phyloP scores from a whole-genome alignment of 2,888 invertebrate species.

The Aphidoletes aphidimyza region DNA sequence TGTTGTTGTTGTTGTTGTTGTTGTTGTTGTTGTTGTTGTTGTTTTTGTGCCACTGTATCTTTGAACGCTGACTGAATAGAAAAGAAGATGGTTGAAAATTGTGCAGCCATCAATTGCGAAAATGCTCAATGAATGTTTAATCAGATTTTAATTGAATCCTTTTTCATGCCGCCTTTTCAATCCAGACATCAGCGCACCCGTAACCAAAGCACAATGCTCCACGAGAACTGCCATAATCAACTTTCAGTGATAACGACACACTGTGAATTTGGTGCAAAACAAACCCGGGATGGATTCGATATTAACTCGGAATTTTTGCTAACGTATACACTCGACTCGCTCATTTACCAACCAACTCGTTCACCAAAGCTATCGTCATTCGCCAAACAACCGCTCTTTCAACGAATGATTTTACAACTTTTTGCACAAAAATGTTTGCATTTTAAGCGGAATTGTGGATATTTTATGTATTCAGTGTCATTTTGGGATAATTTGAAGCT shows the following conservation, averaged over 20 bases:
- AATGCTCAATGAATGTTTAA: conserved; percentile 20
- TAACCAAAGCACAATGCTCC: background rate
- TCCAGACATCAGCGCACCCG: background rate
- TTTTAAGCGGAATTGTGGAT: background rate
- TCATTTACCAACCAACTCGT: background rate
- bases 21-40: too few species aligned
- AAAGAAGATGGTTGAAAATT: background rate
- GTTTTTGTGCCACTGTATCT: too few species aligned
- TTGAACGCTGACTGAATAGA: too few species aligned
- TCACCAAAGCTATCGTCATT: background rate
- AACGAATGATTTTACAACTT: background rate
- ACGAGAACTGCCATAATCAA: background rate
- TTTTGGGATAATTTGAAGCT: background rate
- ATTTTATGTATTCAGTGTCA: conserved; percentile 13
- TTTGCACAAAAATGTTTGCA: background rate
- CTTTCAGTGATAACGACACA: background rate
- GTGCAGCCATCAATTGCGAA: conserved; percentile 10
- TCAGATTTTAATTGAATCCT: conserved; percentile 24
- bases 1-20: too few species aligned
- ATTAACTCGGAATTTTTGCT: too few species aligned
- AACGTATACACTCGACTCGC: background rate
- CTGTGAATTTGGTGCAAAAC: too few species aligned
- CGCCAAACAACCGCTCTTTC: background rate
- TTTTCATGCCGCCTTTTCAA: background rate
- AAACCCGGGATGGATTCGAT: too few species aligned